Evolutionary conservation across 2,113 vertebrate genomes (phyloP), one percentile per base, ranked within the genome.

Genomic region (Nothobranchius kuhntae): DNA sequence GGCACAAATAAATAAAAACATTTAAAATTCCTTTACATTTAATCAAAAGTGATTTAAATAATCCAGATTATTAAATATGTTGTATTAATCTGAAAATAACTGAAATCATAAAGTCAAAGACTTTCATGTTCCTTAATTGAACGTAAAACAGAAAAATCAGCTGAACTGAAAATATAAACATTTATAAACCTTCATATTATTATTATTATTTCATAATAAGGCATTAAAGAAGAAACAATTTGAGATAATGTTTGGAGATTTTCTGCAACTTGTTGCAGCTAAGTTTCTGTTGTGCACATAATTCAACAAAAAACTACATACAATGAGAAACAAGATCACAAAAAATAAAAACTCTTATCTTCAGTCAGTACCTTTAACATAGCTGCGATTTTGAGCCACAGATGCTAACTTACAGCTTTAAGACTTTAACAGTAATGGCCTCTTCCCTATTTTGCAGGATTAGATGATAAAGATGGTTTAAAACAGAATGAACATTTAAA

Each of bases 141-240:
- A 44, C 9, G 10, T 21, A 30, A 77, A 66, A 68, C 12, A 55
- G 24, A 53, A 24, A 2, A 40, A 55, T 35, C n/a, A 21, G 8
- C 13, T 68, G 61, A 38, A 48, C 53, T 45, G 54, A n/a, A 56
- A 54, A 65, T 54, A 63, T 54, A 30, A 44, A 67, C 47, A 64
- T 17, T 66, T 2, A 30, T 46, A 52, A 21, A 52, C 2, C 3
- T 24, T 1, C 30, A 30, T 30, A 30, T 30, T 30, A 30, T 30
- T 30, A 30, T 30, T 30, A 30, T 30, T 30, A 30, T 30, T 30
- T 21, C 21, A 21, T 21, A 21, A 21, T 30, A 30, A 30, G 4
- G 30, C 30, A 30, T 30, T 30, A 30, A 30, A 30, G 30, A 30
- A 30, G 30, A 30, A 30, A 30, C 30, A 30, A 3, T 30, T 30